Percentiles rank a stretch among this genome's conserved stretches.
Evolutionary conservation across 2,113 vertebrate genomes (phyloP).

Genomic region (Felis chaus): DNA sequence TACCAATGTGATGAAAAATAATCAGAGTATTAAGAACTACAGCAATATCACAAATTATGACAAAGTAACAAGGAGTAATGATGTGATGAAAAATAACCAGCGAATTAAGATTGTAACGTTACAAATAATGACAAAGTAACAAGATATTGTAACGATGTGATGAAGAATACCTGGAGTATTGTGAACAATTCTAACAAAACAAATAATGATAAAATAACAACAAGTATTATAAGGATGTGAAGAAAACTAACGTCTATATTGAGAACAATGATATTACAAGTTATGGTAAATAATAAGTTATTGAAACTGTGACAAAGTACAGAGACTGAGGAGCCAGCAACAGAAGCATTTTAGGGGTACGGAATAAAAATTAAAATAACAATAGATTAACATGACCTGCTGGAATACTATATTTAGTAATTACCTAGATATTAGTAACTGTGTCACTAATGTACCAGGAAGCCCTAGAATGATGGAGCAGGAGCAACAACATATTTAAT

Average conservation of each 20-base stretch:
- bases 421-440: neutral
- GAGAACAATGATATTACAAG: neutral
- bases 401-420: neutral
- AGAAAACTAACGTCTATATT: neutral
- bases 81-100: conserved; percentile 62
- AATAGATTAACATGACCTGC: neutral
- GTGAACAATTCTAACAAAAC: conserved; percentile 11
- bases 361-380: neutral
- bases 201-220: conserved; percentile 8
- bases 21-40: conserved; percentile 44
- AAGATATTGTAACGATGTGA: neutral
- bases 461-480: neutral
- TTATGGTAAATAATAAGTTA: neutral
- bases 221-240: neutral
- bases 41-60: conserved; percentile 58
- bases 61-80: conserved; percentile 45
- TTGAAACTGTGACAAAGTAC: neutral
- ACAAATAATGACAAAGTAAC: conserved; percentile 54
- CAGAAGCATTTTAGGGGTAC: neutral
- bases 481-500: neutral
- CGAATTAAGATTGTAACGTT: conserved; percentile 22
- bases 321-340: neutral
- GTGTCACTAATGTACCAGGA: neutral
- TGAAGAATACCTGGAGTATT: conserved; percentile 14
- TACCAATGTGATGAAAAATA: conserved; percentile 62